Percentiles rank a stretch among this genome's conserved stretches.
phyloP scores from a whole-genome alignment of 2,113 vertebrate genomes.

The Vanacampus margaritifer region DNA sequence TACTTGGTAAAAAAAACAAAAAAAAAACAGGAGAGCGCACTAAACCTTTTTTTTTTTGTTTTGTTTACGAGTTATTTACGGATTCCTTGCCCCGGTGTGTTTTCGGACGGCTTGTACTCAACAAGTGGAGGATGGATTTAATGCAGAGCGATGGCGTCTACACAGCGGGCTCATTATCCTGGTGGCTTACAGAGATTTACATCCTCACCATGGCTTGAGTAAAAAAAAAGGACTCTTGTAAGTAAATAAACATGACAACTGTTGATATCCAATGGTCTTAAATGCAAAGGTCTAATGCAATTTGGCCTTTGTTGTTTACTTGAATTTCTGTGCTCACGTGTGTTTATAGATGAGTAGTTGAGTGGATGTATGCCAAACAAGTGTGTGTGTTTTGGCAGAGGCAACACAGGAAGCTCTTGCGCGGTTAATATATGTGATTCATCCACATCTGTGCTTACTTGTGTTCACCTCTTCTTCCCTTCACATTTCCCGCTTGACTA shows the following conservation, averaged over 20 bases:
- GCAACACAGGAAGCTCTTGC: slow-evolving; percentile 14
- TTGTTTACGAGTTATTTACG: neutral
- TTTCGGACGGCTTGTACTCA: slow-evolving; percentile 46
- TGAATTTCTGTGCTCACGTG: neutral
- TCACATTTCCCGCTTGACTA: slow-evolving; percentile 25
- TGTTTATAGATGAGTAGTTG: neutral
- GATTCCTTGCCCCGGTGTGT: slow-evolving; percentile 21
- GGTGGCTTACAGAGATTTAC: slow-evolving; percentile 38
- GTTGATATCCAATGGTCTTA: slow-evolving; percentile 18
- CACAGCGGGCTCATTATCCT: slow-evolving; percentile 49
- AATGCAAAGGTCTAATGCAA: neutral
- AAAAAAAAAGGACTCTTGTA: slow-evolving; percentile 33
- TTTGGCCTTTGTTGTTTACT: neutral
- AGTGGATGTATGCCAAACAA: neutral
- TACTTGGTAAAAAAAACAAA: slow-evolving; percentile 17
- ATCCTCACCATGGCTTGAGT: slow-evolving; percentile 39
- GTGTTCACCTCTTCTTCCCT: slow-evolving; percentile 18
- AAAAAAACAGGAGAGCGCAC: slow-evolving; percentile 10
- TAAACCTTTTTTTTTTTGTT: slow-evolving; percentile 21
- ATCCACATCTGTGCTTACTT: slow-evolving; percentile 29
- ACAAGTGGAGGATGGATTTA: slow-evolving; percentile 71
- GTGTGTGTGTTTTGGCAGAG: slow-evolving; percentile 15
- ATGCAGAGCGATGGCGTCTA: slow-evolving; percentile 51
- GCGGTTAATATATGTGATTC: slow-evolving; percentile 51
- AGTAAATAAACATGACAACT: slow-evolving; percentile 49